A percentile compares a stretch with the other conserved stretches of the same genome.
phyloP scores from a whole-genome alignment of 2,797 vertebrate genomes.

The Xenops minutus region DNA sequence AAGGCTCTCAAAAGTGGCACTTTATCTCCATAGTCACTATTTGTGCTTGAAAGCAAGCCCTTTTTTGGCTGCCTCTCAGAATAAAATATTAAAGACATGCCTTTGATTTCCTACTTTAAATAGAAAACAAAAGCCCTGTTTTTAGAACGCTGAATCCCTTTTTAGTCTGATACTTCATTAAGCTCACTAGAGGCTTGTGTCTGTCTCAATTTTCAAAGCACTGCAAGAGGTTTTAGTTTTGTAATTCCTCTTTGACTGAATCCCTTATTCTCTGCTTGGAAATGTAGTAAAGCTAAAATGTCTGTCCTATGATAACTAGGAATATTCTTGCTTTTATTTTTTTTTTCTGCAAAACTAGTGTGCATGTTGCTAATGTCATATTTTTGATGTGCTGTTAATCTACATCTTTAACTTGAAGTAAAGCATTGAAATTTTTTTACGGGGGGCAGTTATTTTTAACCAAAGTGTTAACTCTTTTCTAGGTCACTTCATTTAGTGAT shows the following conservation, averaged over 20 bases:
- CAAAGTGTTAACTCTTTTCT: background rate
- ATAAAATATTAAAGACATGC: background rate
- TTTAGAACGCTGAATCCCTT: conserved; percentile 21
- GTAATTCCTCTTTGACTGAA: conserved; percentile 14
- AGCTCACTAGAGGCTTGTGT: background rate
- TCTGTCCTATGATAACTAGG: background rate
- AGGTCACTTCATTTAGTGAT: background rate
- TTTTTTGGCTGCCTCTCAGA: conserved; percentile 13
- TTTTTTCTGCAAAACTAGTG: background rate
- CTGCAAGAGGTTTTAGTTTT: conserved; percentile 10
- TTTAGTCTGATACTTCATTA: conserved; percentile 51
- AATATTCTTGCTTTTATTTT: background rate
- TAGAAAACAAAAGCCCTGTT: conserved; percentile 54
- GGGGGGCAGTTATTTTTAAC: background rate
- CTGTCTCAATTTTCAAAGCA: conserved; percentile 12
- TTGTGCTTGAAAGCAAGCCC: conserved; percentile 13
- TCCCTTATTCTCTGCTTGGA: background rate
- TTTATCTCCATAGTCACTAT: conserved; percentile 12
- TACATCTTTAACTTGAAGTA: background rate
- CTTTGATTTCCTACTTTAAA: conserved; percentile 31
- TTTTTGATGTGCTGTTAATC: background rate
- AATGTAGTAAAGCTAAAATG: background rate
- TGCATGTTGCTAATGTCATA: background rate
- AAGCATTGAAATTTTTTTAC: background rate
- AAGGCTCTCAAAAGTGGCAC: conserved; percentile 19